A percentile compares a stretch with the other conserved stretches of the same genome.
These are phyloP conservation scores for Sebastes umbrosus DNA, from an alignment of 2,797 vertebrate genomes.

Conservation along the genomic window DNA sequence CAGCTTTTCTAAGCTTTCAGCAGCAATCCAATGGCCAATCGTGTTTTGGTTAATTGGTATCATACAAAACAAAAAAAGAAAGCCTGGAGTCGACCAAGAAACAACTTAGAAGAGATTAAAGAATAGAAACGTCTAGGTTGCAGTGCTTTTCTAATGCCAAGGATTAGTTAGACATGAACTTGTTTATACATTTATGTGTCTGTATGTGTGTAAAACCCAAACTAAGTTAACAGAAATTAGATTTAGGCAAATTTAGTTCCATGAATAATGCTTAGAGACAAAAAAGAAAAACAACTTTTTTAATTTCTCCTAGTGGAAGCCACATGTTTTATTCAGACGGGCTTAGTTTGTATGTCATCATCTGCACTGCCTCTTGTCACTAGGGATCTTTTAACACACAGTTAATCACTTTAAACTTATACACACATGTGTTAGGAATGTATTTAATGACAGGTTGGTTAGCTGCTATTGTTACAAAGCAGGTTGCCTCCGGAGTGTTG, in stretches of 20 bases:
- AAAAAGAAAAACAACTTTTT: conserved; percentile 15
- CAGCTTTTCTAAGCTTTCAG: not conserved
- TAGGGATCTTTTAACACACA: conserved; percentile 43
- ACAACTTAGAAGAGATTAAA: not conserved
- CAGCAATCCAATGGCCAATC: not conserved
- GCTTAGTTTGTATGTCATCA: conserved; percentile 44
- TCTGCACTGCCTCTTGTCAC: conserved; percentile 42
- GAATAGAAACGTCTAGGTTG: not conserved
- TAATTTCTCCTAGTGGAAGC: conserved; percentile 1
- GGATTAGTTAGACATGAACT: not conserved
- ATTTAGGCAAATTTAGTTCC: not conserved
- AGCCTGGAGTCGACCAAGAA: not conserved
- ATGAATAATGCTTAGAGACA: not conserved
- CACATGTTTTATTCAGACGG: conserved; percentile 23
- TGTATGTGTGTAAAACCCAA: not conserved
- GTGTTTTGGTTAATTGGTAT: not conserved
- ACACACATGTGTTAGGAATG: conserved; percentile 64
- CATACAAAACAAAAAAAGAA: not conserved
- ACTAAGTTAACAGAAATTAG: not conserved
- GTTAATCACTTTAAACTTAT: conserved; percentile 50
- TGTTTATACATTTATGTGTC: not conserved
- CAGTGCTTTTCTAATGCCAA: not conserved
- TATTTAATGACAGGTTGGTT: conserved; percentile 70
- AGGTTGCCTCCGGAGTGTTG: conserved; percentile 46
- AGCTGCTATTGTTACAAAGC: conserved; percentile 52